These are phyloP conservation scores for Tapirus indicus DNA, from an alignment of 2,797 vertebrate genomes.

Conservation along the genomic window DNA sequence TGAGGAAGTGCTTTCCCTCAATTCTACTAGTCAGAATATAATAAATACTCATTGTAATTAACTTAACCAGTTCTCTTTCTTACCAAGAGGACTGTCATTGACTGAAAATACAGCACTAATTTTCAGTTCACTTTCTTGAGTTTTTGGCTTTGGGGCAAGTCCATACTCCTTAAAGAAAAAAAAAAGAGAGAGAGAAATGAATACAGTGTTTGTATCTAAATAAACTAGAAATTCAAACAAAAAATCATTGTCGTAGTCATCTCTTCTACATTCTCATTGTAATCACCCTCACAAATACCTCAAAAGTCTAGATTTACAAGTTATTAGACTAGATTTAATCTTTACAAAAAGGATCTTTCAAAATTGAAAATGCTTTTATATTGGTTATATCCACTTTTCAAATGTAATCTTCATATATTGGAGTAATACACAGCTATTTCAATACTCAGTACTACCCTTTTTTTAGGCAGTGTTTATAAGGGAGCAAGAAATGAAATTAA, in stretches of 20 bases:
- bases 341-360: conserved; percentile 44
- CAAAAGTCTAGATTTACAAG: conserved; percentile 28
- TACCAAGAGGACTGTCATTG: conserved; percentile 88
- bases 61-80: conserved; percentile 81
- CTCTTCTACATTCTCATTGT: conserved; percentile 19
- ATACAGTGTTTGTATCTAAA: not conserved
- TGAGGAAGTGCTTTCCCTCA: not conserved
- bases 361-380: conserved; percentile 40
- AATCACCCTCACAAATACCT: conserved; percentile 45
- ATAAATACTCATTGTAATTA: conserved; percentile 20
- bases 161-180: conserved; percentile 90
- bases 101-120: conserved; percentile 98
- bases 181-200: conserved; percentile 59
- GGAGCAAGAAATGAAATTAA: conserved; percentile 51
- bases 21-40: conserved; percentile 4
- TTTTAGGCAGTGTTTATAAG: conserved; percentile 27
- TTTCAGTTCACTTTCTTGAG: conserved; percentile 93
- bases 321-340: conserved; percentile 46
- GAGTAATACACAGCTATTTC: not conserved
- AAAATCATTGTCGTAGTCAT: conserved; percentile 32
- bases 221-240: conserved; percentile 61
- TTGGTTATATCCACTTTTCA: conserved; percentile 45
- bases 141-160: conserved; percentile 89
- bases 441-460: not conserved
- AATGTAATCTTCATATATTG: conserved; percentile 45